phyloP scores from a whole-genome alignment of 2,888 invertebrate species.

The Tetranychus truncatus region DNA sequence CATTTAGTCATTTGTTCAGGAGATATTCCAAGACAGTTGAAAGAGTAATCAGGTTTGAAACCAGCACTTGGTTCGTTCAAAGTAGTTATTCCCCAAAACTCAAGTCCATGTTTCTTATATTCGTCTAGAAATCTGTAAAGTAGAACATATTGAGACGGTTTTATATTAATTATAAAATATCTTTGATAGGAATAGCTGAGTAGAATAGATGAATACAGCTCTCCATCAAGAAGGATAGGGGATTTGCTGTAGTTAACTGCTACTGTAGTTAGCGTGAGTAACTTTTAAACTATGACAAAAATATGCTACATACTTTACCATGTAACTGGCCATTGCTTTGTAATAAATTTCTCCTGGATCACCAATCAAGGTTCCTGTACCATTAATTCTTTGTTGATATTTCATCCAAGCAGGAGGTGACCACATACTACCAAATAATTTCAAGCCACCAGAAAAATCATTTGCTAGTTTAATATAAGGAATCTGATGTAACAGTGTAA shows the following conservation, averaged over 20 bases:
- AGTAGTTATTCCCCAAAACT: constrained; percentile 60
- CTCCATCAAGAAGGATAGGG: too few species aligned
- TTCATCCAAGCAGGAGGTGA: constrained; percentile 43
- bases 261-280: too few species aligned
- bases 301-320: constrained; percentile 48
- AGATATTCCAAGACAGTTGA: constrained; percentile 60
- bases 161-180: constrained; percentile 22
- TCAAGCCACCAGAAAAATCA: constrained; percentile 28
- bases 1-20: constrained; percentile 45
- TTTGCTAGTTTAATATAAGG: constrained; percentile 33
- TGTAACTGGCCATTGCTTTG: constrained; percentile 61
- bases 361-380: constrained; percentile 35
- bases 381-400: constrained; percentile 34
- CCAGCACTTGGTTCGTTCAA: constrained; percentile 61
- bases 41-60: constrained; percentile 34
- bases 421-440: constrained; percentile 40
- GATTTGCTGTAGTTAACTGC: too few species aligned
- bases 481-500: constrained; percentile 29
- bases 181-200: too few species aligned
- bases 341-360: constrained; percentile 40
- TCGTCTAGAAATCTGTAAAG: constrained; percentile 32
- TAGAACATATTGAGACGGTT: neutral
- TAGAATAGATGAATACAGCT: too few species aligned
- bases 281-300: too few species aligned
- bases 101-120: constrained; percentile 45